Base-by-base conservation (phyloP, 1,140 invertebrate species). In the Teleogryllus occipitalis region DNA sequence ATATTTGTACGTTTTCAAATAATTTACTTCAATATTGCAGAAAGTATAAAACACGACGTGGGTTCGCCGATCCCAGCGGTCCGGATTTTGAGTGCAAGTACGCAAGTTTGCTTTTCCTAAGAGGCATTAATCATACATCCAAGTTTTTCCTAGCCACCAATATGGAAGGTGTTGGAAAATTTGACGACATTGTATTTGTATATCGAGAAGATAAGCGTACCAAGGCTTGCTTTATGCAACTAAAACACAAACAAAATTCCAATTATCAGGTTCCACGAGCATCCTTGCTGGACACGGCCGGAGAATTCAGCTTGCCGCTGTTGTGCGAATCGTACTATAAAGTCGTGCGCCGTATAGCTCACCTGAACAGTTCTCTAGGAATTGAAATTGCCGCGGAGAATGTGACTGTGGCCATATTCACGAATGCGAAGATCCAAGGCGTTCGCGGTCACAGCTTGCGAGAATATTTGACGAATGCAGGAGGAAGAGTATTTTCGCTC, bases 181-280 rank as follows among this genome's bases (percentile, higher is more conserved):
- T 77, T 54, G 76, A 77, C 39, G 76, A 77, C 39, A 18, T 77
- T 12, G 46, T 54, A 3, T 77, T 77, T 21, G 10, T 77, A 12
- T 39, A 39, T 8, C 0, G 76, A 21, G 47, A 77, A 21, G 74
- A 75, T 7, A 47, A 22, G n/a, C 8, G 46, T 14, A 75, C 18
- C 14, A 75, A 39, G 21, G 27, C 74, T 15, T 75, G n/a, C 21
- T 39, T 75, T 10, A 39, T 75, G 74, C 74, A 75, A 75, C 27
- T 75, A 10, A 75, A 75, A 7, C 74, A 75, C 21, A 75, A 75
- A 21, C 74, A 75, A 39, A 75, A 75, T 7, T 14, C 54, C 54
- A 65, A 65, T 65, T 65, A 65, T 65, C 54, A 65, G 18, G 54
- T 65, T 14, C 54, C 10, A 65, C 54, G 54, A 14, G 18, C 54